Evolutionary conservation across 2,797 vertebrate genomes (phyloP).

Genomic region (Lepus oiostolus): DNA sequence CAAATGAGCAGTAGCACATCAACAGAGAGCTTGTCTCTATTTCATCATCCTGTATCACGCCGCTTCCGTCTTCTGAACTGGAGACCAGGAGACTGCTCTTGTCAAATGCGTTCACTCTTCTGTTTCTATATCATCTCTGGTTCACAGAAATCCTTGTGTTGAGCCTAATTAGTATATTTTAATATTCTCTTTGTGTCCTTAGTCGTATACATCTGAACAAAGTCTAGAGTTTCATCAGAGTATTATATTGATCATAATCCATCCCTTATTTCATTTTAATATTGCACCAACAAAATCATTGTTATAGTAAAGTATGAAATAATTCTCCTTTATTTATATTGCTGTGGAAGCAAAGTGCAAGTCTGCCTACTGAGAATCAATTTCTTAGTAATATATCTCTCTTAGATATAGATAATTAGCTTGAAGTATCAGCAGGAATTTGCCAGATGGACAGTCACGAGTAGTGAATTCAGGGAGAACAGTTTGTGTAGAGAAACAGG

Average conservation of each 20-base stretch:
- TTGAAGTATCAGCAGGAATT: background rate
- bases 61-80: background rate
- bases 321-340: background rate
- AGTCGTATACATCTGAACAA: background rate
- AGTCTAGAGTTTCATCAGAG: background rate
- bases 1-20: background rate
- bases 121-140: background rate
- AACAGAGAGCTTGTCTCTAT: background rate
- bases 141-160: constrained; percentile 2
- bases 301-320: background rate
- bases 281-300: background rate
- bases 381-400: background rate
- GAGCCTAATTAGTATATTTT: background rate
- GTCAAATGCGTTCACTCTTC: background rate
- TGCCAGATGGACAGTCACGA: background rate
- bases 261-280: background rate
- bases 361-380: background rate
- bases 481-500: background rate
- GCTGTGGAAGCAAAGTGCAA: background rate
- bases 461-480: background rate
- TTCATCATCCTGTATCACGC: background rate
- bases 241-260: background rate
- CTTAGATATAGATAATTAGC: background rate
- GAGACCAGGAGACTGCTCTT: background rate
- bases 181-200: background rate